A percentile compares a stretch with the other conserved stretches of the same genome.
These are phyloP conservation scores for Ambastaia sidthimunki DNA, from an alignment of 2,797 vertebrate genomes.

Conservation along the genomic window DNA sequence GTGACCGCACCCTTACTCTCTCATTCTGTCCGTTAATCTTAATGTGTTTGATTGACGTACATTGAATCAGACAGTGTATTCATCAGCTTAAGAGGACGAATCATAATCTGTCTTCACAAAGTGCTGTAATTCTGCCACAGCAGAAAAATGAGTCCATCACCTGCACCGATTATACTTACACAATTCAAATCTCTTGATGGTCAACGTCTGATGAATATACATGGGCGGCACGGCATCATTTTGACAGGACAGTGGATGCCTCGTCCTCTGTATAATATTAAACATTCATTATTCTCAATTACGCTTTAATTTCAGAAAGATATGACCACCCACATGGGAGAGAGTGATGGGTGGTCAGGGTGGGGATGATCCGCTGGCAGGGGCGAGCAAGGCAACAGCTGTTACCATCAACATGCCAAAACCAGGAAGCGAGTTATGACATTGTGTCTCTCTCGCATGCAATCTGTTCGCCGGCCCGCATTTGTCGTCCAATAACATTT, in stretches of 20 bases:
- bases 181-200: constrained; percentile 28
- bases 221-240: constrained; percentile 64
- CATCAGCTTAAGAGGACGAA: neutral
- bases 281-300: constrained; percentile 75
- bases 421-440: constrained; percentile 49
- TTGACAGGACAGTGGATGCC: constrained; percentile 61
- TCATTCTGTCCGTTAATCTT: no score
- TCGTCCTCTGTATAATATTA: constrained; percentile 58
- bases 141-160: constrained; percentile 33
- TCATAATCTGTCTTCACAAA: neutral
- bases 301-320: constrained; percentile 74
- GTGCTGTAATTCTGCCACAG: neutral
- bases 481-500: constrained; percentile 19
- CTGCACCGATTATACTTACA: constrained; percentile 25
- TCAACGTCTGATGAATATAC: constrained; percentile 63
- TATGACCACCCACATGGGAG: constrained; percentile 62
- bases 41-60: neutral
- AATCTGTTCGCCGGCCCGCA: constrained; percentile 12
- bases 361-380: constrained; percentile 54
- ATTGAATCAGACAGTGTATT: neutral
- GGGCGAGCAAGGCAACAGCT: constrained; percentile 63
- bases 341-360: constrained; percentile 55
- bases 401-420: constrained; percentile 63
- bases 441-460: constrained; percentile 29
- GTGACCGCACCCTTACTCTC: no score